These are phyloP conservation scores for Melanostoma mellinum DNA, from an alignment of 2,888 invertebrate species.

Conservation along the genomic window DNA sequence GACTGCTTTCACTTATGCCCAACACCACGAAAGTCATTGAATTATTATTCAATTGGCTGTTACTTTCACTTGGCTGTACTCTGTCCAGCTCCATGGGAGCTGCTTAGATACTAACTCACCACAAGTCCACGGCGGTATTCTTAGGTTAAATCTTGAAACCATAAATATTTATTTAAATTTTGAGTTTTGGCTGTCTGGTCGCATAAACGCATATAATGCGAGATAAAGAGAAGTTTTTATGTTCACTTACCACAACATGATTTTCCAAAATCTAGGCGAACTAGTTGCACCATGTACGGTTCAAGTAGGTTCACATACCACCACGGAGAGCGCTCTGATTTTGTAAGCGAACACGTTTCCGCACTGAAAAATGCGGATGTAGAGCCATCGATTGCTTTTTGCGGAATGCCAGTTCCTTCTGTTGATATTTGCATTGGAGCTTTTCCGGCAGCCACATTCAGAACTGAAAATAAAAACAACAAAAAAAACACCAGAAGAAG, in stretches of 20 bases:
- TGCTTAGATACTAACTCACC: background rate
- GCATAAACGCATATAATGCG: background rate
- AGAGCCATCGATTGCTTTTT: slow-evolving; percentile 95
- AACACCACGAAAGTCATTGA: slow-evolving; percentile 59
- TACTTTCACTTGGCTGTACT: slow-evolving; percentile 62
- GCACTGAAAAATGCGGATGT: slow-evolving; percentile 91
- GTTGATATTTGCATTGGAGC: slow-evolving; percentile 97
- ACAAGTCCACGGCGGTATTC: slow-evolving; percentile 1
- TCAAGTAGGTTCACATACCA: slow-evolving; percentile 97
- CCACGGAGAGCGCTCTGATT: slow-evolving; percentile 93
- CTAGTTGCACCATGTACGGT: slow-evolving; percentile 97
- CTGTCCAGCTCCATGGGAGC: slow-evolving; percentile 21
- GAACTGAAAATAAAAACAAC: slow-evolving; percentile 84
- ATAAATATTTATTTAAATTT: background rate
- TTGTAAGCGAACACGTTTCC: slow-evolving; percentile 94
- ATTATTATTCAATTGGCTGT: slow-evolving; percentile 67
- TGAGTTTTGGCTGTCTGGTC: background rate
- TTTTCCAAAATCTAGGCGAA: slow-evolving; percentile 94
- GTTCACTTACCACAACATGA: slow-evolving; percentile 92
- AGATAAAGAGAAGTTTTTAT: slow-evolving; percentile 1
- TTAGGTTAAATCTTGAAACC: background rate
- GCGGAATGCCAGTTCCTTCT: slow-evolving; percentile 91
- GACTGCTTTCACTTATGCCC: slow-evolving; percentile 73
- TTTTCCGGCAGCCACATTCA: slow-evolving; percentile 96
- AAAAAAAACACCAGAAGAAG: slow-evolving; percentile 13